Percentiles rank a stretch among this genome's conserved stretches.
Conservation (phyloP, 2,888 invertebrate species). For the Pollenia amentaria region DNA sequence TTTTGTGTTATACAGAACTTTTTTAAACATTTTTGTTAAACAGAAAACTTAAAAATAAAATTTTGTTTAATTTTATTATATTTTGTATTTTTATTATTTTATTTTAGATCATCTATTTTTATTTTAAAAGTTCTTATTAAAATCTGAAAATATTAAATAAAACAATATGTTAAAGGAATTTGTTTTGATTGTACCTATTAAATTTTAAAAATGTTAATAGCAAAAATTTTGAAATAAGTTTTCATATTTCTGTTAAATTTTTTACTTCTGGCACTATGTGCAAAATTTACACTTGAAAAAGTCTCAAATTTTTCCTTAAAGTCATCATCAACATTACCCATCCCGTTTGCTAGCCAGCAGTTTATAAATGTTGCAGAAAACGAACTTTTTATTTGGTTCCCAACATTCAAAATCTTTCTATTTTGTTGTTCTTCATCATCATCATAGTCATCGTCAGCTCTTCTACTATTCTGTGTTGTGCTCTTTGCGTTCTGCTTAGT, state of each 20-base stretch:
- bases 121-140: not conserved
- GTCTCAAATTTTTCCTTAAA: slow-evolving; percentile 43
- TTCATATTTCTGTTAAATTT: slow-evolving; percentile 39
- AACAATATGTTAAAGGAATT: slow-evolving; percentile 9
- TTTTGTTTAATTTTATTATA: slow-evolving; percentile 8
- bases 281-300: slow-evolving; percentile 59
- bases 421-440: slow-evolving; percentile 25
- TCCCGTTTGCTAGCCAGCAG: slow-evolving; percentile 10
- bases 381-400: not conserved
- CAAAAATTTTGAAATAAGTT: too few species aligned
- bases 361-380: slow-evolving; percentile 12
- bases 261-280: slow-evolving; percentile 27
- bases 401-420: slow-evolving; percentile 27
- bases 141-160: not conserved
- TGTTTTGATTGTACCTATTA: slow-evolving; percentile 27
- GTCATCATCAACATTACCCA: slow-evolving; percentile 18
- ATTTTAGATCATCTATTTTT: slow-evolving; percentile 2
- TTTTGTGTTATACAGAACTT: slow-evolving; percentile 62
- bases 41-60: slow-evolving; percentile 20
- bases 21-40: slow-evolving; percentile 43
- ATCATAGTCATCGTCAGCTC: slow-evolving; percentile 23
- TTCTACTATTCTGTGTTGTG: not conserved
- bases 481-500: slow-evolving; percentile 23
- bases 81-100: slow-evolving; percentile 8
- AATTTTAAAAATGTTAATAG: not conserved